Conservation (phyloP, 2,113 vertebrate species). For the Artemisiospiza belli region DNA sequence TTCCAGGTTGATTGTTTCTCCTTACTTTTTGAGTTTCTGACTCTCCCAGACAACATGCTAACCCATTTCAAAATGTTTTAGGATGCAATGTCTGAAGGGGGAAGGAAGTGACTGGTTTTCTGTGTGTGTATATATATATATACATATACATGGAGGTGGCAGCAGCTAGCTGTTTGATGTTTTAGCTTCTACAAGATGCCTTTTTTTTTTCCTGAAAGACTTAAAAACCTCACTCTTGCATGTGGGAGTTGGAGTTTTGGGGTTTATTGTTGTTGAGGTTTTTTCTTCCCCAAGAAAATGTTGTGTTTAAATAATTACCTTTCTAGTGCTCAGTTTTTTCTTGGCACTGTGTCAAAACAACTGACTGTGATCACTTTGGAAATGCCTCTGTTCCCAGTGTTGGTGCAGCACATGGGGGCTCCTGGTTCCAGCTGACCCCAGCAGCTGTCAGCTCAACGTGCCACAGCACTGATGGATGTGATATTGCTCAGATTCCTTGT, state of each 20-base stretch:
- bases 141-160: not conserved
- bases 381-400: not conserved
- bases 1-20: not conserved
- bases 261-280: not conserved
- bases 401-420: not conserved
- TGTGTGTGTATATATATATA: not conserved
- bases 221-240: not conserved
- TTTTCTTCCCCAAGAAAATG: not conserved
- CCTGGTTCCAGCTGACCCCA: not conserved
- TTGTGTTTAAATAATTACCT: not conserved
- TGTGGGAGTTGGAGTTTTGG: not conserved
- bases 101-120: not conserved
- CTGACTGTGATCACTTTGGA: not conserved
- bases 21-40: not conserved
- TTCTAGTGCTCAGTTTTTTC: not conserved
- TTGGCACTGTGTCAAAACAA: not conserved
- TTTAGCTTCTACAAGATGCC: not conserved
- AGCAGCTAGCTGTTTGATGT: not conserved
- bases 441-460: not conserved
- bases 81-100: not conserved
- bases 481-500: not conserved
- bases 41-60: not conserved
- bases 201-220: not conserved
- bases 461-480: not conserved
- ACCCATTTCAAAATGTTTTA: not conserved